Conservation (phyloP, 2,888 invertebrate genomes). For the Callyntrura guangdongensis region DNA sequence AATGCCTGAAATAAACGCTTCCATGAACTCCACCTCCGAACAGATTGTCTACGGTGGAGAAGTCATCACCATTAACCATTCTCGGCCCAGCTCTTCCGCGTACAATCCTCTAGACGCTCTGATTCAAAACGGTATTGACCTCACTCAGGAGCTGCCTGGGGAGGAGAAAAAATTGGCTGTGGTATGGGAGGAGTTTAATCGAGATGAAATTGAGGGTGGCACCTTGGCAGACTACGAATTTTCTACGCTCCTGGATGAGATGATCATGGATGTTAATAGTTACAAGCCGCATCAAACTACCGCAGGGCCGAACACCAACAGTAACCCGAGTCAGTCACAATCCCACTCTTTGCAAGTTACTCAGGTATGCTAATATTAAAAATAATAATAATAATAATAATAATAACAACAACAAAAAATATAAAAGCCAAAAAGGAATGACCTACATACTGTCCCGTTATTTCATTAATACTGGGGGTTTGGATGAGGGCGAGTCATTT, state of each 20-base stretch:
- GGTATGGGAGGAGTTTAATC: slow-evolving; percentile 69
- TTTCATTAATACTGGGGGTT: background rate
- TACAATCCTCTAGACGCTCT: background rate
- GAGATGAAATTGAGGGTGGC: slow-evolving; percentile 62
- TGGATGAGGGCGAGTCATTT: background rate
- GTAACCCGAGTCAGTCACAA: slow-evolving; percentile 38
- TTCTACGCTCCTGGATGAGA: slow-evolving; percentile 73
- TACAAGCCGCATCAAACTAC: slow-evolving; percentile 51
- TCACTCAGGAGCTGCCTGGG: slow-evolving; percentile 58
- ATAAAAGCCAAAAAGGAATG: slow-evolving; percentile 11
- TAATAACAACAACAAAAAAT: background rate
- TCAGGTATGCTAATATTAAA: slow-evolving; percentile 30
- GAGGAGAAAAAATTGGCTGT: slow-evolving; percentile 62
- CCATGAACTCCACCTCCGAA: background rate
- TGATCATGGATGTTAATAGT: slow-evolving; percentile 63
- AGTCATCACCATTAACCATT: slow-evolving; percentile 12
- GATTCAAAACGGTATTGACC: slow-evolving; percentile 55
- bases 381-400: background rate
- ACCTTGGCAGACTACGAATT: slow-evolving; percentile 79
- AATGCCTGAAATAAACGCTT: background rate
- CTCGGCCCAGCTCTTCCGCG: background rate
- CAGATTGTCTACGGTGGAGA: background rate
- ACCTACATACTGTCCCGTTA: background rate
- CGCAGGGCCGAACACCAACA: slow-evolving; percentile 18
- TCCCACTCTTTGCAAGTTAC: slow-evolving; percentile 67